Base-by-base conservation (phyloP, 2,797 vertebrate species). In the Taeniopygia guttata region DNA sequence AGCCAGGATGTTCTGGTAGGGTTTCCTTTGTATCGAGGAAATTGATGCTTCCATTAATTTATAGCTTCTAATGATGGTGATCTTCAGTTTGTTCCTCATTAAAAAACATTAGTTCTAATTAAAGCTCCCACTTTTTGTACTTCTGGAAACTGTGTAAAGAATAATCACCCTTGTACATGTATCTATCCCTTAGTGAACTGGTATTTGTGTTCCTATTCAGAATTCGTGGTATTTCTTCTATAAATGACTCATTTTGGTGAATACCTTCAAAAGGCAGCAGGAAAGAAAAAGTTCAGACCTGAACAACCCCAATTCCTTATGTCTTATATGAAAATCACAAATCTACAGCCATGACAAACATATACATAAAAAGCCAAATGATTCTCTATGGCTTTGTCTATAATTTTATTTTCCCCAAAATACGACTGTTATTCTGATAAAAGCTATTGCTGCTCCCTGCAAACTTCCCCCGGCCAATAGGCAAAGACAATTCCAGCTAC, bases 381-480 rank as follows among this genome's bases (percentile, higher is more conserved):
- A n/a, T n/a, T 40, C 27, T 32, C 16, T 69, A 1, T 55, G 45
- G n/a, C 59, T 68, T 75, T 87, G 10, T 66, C 40, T 36, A 42
- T 19, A 18, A 4, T 19, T 46, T 46, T 45, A 22, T 1, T 1
- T 4, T 21, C 2, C 7, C 9, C 1, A 6, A 63, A 55, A 77
- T 42, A n/a, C 1, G 0, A 6, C 38, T 62, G 9, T 60, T 78
- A 63, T 22, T 84, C 10, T 77, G 38, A 38, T 60, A 46, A 64
- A 69, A n/a, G n/a, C n/a, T n/a, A n/a, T n/a, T n/a, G n/a, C n/a
- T n/a, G n/a, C n/a, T n/a, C n/a, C n/a, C n/a, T n/a, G n/a, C n/a
- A n/a, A n/a, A n/a, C n/a, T n/a, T n/a, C n/a, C n/a, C n/a, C n/a
- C n/a, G n/a, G n/a, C n/a, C n/a, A n/a, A n/a, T n/a, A n/a, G n/a